Conservation (phyloP, 2,888 invertebrate species). For the Venustoraphidia nigricollis region DNA sequence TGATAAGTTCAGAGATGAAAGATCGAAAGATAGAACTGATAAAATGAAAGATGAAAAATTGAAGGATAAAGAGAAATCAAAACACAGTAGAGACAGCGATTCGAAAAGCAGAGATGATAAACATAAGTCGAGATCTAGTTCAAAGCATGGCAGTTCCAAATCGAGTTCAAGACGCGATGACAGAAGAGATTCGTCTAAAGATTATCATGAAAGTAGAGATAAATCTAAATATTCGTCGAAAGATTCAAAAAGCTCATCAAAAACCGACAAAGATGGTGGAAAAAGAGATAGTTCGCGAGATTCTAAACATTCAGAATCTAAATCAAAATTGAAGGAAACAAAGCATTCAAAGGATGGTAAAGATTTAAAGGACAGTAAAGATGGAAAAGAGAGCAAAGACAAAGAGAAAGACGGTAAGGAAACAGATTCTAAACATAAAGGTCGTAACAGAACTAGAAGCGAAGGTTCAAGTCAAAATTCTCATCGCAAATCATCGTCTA, state of each 20-base stretch:
- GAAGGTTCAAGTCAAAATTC: background rate
- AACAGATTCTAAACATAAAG: background rate
- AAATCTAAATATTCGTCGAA: slow-evolving; percentile 16
- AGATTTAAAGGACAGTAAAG: slow-evolving; percentile 17
- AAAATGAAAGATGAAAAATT: slow-evolving; percentile 19
- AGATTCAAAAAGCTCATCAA: slow-evolving; percentile 13
- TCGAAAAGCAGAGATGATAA: slow-evolving; percentile 16
- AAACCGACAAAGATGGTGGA: slow-evolving; percentile 16
- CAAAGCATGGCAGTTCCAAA: slow-evolving; percentile 16
- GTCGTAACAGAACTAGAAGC: background rate
- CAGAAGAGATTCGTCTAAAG: slow-evolving; percentile 20
- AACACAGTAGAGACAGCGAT: slow-evolving; percentile 24
- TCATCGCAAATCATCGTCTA: slow-evolving; percentile 8
- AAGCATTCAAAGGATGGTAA: slow-evolving; percentile 13
- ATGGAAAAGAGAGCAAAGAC: slow-evolving; percentile 5
- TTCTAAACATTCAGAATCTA: slow-evolving; percentile 10
- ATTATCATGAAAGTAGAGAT: slow-evolving; percentile 17
- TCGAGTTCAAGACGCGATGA: slow-evolving; percentile 15
- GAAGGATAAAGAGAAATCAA: slow-evolving; percentile 24
- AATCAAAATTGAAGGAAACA: slow-evolving; percentile 18
- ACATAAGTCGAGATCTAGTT: slow-evolving; percentile 18
- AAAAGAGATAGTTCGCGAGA: slow-evolving; percentile 17
- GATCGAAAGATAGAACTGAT: slow-evolving; percentile 20
- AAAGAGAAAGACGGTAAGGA: slow-evolving; percentile 5
- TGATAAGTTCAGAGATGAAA: slow-evolving; percentile 20